These are phyloP conservation scores for Oceanodroma leucorhoa DNA, from an alignment of 2,797 vertebrate genomes.

Conservation along the genomic window DNA sequence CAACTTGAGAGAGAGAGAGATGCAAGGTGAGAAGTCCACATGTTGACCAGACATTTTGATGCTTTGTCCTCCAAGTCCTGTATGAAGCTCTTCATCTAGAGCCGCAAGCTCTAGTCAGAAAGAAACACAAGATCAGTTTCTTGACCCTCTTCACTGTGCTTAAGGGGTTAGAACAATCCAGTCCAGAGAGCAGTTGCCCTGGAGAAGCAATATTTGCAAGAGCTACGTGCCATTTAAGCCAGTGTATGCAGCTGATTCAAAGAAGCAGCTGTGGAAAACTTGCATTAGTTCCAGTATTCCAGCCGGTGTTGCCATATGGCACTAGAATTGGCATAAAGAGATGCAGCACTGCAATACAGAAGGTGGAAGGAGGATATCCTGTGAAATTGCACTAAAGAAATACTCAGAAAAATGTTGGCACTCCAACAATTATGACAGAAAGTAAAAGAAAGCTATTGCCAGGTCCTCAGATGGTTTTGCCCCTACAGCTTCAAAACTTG, in stretches of 20 bases:
- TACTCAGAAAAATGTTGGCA: background rate
- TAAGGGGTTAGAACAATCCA: background rate
- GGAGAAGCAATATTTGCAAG: background rate
- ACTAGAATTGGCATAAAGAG: background rate
- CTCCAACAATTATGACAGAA: background rate
- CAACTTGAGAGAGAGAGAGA: background rate
- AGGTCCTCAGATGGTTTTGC: background rate
- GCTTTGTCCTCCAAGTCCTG: background rate
- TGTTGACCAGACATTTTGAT: background rate
- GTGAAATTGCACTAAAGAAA: background rate
- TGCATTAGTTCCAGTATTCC: background rate
- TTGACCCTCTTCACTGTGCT: background rate
- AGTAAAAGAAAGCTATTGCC: background rate
- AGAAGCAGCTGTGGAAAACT: background rate
- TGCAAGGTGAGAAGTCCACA: background rate
- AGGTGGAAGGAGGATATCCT: background rate
- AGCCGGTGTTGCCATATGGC: background rate
- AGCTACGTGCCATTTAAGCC: background rate
- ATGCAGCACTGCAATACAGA: background rate
- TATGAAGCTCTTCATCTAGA: background rate
- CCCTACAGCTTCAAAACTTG: background rate
- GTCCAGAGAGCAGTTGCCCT: background rate
- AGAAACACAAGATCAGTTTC: background rate
- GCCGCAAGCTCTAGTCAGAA: background rate
- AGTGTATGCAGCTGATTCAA: background rate